Conservation (phyloP, 2,113 vertebrate species). For the Actenoides hombroni region DNA sequence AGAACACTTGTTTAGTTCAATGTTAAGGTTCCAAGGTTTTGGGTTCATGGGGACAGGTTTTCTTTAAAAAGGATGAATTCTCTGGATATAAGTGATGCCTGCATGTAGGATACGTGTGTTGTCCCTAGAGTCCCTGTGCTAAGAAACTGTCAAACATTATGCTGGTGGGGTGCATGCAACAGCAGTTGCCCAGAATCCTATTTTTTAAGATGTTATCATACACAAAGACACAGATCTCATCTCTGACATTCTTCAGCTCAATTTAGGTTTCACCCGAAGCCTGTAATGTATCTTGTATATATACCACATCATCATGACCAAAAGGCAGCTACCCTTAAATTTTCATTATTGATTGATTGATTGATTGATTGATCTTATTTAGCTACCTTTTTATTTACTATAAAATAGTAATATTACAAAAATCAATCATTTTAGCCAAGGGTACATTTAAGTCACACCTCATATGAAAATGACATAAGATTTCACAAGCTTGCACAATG, state of each 20-base stretch:
- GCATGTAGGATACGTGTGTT: background rate
- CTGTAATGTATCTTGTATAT: rapidly evolving
- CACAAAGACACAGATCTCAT: background rate
- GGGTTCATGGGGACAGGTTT: background rate
- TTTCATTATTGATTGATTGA: no score
- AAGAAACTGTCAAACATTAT: background rate
- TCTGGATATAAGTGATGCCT: background rate
- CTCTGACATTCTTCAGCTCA: background rate
- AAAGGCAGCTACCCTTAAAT: background rate
- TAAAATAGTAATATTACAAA: background rate
- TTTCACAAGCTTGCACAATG: background rate
- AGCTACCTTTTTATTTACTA: no score
- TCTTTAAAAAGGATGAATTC: background rate
- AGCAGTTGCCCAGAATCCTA: background rate
- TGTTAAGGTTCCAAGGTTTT: background rate
- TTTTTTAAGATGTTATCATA: background rate
- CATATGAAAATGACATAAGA: background rate
- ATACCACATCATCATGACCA: background rate
- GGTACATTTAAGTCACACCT: background rate
- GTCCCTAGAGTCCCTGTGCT: background rate
- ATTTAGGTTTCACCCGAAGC: background rate
- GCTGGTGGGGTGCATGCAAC: background rate
- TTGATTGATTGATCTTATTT: no score
- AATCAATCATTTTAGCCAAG: background rate
- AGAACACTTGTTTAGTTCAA: background rate